Conservation (phyloP, 2,797 vertebrate species). For the Myotis vivesi region DNA sequence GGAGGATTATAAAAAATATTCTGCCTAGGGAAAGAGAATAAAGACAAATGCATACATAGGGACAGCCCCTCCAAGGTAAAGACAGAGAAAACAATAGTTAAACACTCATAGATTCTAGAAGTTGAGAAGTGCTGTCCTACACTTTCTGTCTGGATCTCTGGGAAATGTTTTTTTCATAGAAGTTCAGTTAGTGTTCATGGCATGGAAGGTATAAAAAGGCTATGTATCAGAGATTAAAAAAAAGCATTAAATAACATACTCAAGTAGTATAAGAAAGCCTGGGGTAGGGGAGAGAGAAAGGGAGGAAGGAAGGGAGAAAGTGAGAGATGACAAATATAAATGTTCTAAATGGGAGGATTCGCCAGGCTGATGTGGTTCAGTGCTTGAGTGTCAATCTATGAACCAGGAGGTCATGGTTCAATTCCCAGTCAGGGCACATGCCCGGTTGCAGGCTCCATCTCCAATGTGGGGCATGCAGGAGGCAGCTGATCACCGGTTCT, state of each 20-base stretch:
- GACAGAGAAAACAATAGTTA: neutral
- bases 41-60: neutral
- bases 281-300: neutral
- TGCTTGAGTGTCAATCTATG: too few relatives aligned
- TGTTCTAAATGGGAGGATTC: neutral
- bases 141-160: neutral
- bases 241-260: neutral
- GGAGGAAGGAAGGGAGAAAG: rapidly evolving
- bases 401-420: too few relatives aligned
- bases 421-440: too few relatives aligned
- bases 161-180: neutral
- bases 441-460: too few relatives aligned
- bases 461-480: too few relatives aligned
- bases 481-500: too few relatives aligned
- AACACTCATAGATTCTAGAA: neutral
- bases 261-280: neutral
- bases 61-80: neutral
- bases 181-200: neutral
- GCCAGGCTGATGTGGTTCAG: too few relatives aligned
- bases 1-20: neutral
- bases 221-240: neutral
- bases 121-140: neutral
- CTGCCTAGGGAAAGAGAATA: neutral
- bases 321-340: neutral
- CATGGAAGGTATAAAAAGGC: neutral